A percentile compares a stretch with the other conserved stretches of the same genome.
These are phyloP conservation scores for Azorinus chamasolen DNA, from an alignment of 2,888 invertebrate genomes.

Conservation along the genomic window DNA sequence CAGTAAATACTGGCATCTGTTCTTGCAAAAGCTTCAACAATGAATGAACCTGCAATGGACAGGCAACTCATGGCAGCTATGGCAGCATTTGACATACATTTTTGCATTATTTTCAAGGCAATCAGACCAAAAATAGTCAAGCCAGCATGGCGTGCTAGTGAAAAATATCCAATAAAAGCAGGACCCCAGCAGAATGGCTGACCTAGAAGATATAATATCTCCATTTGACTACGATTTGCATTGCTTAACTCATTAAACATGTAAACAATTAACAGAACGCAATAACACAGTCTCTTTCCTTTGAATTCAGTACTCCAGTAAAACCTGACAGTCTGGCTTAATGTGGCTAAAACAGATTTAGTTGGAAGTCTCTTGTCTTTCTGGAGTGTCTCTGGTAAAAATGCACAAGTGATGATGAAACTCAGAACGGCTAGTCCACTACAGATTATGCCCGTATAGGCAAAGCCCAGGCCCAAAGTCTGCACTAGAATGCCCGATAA, in stretches of 20 bases:
- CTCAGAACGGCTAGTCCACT: slow-evolving; percentile 8
- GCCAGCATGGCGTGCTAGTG: slow-evolving; percentile 24
- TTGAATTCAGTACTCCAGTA: slow-evolving; percentile 48
- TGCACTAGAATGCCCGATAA: slow-evolving; percentile 46
- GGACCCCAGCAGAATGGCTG: slow-evolving; percentile 61
- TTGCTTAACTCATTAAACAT: slow-evolving; percentile 31
- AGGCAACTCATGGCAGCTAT: slow-evolving; percentile 41
- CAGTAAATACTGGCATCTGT: slow-evolving; percentile 36
- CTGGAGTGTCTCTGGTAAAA: slow-evolving; percentile 44
- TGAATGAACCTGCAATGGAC: slow-evolving; percentile 31
- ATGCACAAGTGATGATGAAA: slow-evolving; percentile 18
- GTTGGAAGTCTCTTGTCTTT: slow-evolving; percentile 3
- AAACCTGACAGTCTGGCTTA: slow-evolving; percentile 32
- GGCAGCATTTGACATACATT: slow-evolving; percentile 34
- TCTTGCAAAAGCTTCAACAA: slow-evolving; percentile 39
- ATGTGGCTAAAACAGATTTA: slow-evolving; percentile 5
- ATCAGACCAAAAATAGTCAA: slow-evolving; percentile 28
- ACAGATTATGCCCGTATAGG: slow-evolving; percentile 27
- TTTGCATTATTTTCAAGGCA: slow-evolving; percentile 30
- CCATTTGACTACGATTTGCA: slow-evolving; percentile 31
- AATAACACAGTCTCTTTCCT: slow-evolving; percentile 34
- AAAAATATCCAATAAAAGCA: slow-evolving; percentile 37
- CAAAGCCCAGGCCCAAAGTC: slow-evolving; percentile 30
- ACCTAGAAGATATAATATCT: slow-evolving; percentile 50
- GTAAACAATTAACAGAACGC: slow-evolving; percentile 37